Conservation (phyloP, 1,140 invertebrate genomes). For the Panagrolaimus sp. region DNA sequence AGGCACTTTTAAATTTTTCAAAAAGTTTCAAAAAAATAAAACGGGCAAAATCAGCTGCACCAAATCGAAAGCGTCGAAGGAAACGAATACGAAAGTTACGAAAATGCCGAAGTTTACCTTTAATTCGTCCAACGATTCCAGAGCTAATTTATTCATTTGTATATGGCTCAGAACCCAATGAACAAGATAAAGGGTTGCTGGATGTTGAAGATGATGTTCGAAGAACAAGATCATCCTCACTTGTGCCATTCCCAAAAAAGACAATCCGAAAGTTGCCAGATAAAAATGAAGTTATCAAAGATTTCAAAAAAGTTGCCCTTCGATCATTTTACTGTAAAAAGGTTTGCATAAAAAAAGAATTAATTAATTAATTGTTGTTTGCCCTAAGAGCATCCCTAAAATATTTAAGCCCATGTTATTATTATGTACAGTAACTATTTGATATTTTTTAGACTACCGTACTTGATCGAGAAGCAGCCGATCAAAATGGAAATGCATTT, state of each 20-base stretch:
- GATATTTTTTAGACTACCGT: slow-evolving; percentile 49
- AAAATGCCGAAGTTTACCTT: slow-evolving; percentile 16
- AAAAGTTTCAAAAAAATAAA: slow-evolving; percentile 57
- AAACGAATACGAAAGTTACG: slow-evolving; percentile 21
- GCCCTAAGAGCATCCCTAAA: neutral
- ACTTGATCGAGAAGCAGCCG: slow-evolving; percentile 40
- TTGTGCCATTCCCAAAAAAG: slow-evolving; percentile 25
- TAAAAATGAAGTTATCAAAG: slow-evolving; percentile 22
- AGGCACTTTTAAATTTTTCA: slow-evolving; percentile 53
- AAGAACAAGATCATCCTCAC: slow-evolving; percentile 31
- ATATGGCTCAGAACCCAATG: slow-evolving; percentile 24
- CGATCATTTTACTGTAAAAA: slow-evolving; percentile 14
- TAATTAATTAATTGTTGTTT: neutral
- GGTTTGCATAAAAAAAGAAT: neutral
- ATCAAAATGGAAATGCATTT: slow-evolving; percentile 76
- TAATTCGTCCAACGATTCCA: slow-evolving; percentile 7
- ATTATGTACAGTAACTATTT: neutral
- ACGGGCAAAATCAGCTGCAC: slow-evolving; percentile 37
- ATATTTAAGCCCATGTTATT: neutral
- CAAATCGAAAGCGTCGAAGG: slow-evolving; percentile 23
- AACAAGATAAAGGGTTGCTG: neutral
- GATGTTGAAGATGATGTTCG: neutral
- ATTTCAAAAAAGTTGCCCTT: slow-evolving; percentile 30
- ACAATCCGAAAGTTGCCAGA: slow-evolving; percentile 23
- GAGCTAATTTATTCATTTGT: slow-evolving; percentile 33